These are phyloP conservation scores for Hemiscyllium ocellatum DNA, from an alignment of 2,113 vertebrate species.

Conservation along the genomic window DNA sequence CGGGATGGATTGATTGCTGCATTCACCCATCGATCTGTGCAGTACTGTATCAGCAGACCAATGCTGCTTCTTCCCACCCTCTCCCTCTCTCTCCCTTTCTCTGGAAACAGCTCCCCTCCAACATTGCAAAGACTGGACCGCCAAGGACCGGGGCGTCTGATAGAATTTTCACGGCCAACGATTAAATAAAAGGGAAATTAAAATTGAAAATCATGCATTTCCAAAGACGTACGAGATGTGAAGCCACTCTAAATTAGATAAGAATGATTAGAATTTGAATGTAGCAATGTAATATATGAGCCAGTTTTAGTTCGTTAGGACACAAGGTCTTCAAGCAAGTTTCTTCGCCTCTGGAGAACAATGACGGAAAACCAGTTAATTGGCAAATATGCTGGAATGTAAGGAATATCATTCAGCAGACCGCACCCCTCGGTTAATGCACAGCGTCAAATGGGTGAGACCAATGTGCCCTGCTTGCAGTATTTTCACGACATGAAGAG, in stretches of 20 bases:
- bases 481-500: background rate
- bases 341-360: background rate
- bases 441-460: background rate
- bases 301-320: background rate
- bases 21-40: constrained; percentile 39
- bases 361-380: background rate
- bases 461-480: background rate
- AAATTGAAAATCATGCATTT: background rate
- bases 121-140: background rate
- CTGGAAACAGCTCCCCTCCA: background rate
- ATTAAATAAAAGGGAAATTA: constrained; percentile 12
- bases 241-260: background rate
- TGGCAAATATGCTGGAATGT: background rate
- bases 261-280: background rate
- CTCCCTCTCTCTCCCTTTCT: background rate
- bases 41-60: background rate
- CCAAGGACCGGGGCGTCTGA: background rate
- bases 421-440: no score
- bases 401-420: background rate
- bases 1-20: constrained; percentile 37
- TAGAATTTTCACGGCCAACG: background rate
- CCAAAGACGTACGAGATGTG: background rate
- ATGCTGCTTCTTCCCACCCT: no score
- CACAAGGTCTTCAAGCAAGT: background rate
- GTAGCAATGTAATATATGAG: background rate